phyloP scores from a whole-genome alignment of 1,140 invertebrate genomes.

The Drosophila sp. region DNA sequence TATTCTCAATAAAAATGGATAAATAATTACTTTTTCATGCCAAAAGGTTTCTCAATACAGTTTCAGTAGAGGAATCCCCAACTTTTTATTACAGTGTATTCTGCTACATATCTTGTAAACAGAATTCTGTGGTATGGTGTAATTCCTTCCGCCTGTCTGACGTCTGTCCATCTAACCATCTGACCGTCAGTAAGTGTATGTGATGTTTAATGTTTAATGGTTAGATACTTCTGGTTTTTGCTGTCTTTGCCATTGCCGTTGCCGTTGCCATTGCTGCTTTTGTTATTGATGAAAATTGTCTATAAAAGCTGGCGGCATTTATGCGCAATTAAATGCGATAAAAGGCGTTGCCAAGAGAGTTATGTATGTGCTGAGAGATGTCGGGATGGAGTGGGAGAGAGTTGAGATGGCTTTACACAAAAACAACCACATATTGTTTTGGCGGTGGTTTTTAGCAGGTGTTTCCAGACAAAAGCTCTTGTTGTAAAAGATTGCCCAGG shows the following conservation, averaged over 20 bases:
- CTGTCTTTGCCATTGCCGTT: not conserved
- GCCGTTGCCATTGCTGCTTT: slow-evolving; percentile 23
- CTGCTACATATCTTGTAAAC: not conserved
- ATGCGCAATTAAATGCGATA: slow-evolving; percentile 74
- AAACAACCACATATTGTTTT: slow-evolving; percentile 1
- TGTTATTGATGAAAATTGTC: slow-evolving; percentile 74
- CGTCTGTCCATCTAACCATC: not conserved
- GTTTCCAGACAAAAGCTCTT: not conserved
- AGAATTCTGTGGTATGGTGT: not conserved
- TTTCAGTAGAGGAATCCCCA: not conserved
- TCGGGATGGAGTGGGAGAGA: not conserved
- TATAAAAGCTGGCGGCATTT: slow-evolving; percentile 63
- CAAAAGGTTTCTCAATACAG: too few relatives aligned
- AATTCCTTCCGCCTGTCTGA: slow-evolving; percentile 7
- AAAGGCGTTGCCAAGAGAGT: slow-evolving; percentile 59
- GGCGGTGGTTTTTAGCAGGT: not conserved
- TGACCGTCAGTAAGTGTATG: slow-evolving; percentile 18
- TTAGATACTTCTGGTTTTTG: slow-evolving; percentile 17
- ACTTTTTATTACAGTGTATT: not conserved
- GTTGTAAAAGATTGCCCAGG: not conserved
- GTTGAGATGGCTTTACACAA: slow-evolving; percentile 4
- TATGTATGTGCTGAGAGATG: slow-evolving; percentile 33
- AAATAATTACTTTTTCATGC: too few relatives aligned
- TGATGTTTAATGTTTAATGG: slow-evolving; percentile 52
- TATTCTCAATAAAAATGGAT: too few relatives aligned